Evolutionary conservation across 2,888 invertebrate genomes (phyloP).

Genomic region (Eumacrocentrus americanus): DNA sequence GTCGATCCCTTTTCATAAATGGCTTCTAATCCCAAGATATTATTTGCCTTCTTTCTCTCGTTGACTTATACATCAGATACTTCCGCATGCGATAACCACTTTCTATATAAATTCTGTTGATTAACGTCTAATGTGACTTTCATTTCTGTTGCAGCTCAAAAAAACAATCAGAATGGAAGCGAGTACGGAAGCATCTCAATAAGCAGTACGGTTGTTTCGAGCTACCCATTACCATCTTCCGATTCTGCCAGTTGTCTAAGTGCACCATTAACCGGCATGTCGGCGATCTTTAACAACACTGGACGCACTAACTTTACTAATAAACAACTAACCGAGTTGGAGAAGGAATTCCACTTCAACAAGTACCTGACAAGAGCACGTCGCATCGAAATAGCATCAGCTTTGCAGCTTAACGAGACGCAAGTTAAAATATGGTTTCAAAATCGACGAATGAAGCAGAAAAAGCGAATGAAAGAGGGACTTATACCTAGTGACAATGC

Average conservation of each 20-base stretch:
- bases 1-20: slow-evolving; percentile 31
- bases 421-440: slow-evolving; percentile 99
- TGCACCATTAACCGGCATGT: slow-evolving; percentile 36
- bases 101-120: background rate
- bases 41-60: slow-evolving; percentile 21
- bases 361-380: slow-evolving; percentile 97
- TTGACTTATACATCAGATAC: background rate
- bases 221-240: slow-evolving; percentile 32
- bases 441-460: slow-evolving; percentile 97
- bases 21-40: slow-evolving; percentile 30
- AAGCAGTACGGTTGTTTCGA: slow-evolving; percentile 33
- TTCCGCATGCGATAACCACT: background rate
- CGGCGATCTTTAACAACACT: slow-evolving; percentile 72
- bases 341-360: slow-evolving; percentile 99
- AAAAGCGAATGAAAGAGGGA: slow-evolving; percentile 95
- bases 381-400: slow-evolving; percentile 96
- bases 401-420: slow-evolving; percentile 94
- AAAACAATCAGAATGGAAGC: slow-evolving; percentile 45
- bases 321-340: slow-evolving; percentile 97
- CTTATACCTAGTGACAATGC: slow-evolving; percentile 70
- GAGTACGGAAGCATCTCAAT: slow-evolving; percentile 48
- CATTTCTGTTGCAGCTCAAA: slow-evolving; percentile 50
- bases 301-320: slow-evolving; percentile 99
- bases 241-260: slow-evolving; percentile 31
- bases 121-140: background rate